Evolutionary conservation across 2,797 vertebrate species (phyloP), one percentile per base, ranked within the genome.

Genomic region (Australoheros facetus): DNA sequence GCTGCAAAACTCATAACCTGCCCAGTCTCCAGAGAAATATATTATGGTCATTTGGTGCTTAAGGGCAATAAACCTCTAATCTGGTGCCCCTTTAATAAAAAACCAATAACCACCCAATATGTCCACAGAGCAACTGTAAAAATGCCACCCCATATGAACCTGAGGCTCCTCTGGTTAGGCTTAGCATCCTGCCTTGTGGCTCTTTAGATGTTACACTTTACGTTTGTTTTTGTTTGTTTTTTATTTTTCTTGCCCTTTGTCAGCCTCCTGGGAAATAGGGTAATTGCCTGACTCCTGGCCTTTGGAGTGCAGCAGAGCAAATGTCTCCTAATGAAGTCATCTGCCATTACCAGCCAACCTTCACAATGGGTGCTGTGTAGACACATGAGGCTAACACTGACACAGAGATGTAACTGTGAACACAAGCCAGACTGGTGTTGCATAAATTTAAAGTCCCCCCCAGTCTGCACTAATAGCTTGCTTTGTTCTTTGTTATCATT

Each of bases 271-370:
- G 73, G 85, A 78, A 51, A 76, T 73, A 39, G 54, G 72, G 56
- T 87, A 88, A 88, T 82, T 84, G 79, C 72, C 71, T 82, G 74
- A 83, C 77, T 85, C 82, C 26, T 75, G 75, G 78, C 80, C 75
- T 91, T 85, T 86, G 57, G 71, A 86, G 85, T 62, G 83, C 7
- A 81, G 37, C 28, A 3, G 77, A 73, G 71, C 78, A 79, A 77
- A 60, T 73, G 39, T 60, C 57, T 62, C 83, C 58, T 88, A 86
- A 91, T 91, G 80, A 91, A 90, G 79, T 84, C 79, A 56, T 82
- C 77, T 81, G 37, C 71, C 81, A 73, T 62, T 75, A 51, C 79
- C 30, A 60, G 51, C n/a, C 73, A 66, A 3, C 55, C 58, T n/a
- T 70, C 23, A 32, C 26, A 10, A 13, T 21, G 30, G 71, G 70